Conservation (phyloP, 2,888 invertebrate genomes). For the Chironomus riparius region DNA sequence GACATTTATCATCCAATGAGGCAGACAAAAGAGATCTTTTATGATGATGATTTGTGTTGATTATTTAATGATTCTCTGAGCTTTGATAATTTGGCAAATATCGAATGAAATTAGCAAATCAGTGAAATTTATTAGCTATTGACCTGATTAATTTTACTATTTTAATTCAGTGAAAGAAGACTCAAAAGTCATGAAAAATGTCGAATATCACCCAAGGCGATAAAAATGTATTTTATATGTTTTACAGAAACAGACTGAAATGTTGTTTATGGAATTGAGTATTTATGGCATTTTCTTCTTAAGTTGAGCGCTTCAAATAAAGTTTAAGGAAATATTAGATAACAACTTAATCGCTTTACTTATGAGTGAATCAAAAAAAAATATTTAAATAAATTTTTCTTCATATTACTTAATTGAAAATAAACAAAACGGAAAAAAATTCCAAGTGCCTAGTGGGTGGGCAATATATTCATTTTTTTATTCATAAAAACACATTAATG, state of each 20-base stretch:
- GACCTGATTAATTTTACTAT: neutral
- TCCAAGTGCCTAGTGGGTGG: neutral
- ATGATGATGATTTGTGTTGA: neutral
- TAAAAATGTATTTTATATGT: neutral
- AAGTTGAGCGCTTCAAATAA: constrained; percentile 11
- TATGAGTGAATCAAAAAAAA: neutral
- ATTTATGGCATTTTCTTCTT: constrained; percentile 4
- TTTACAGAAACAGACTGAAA: too few relatives aligned
- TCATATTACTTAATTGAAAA: neutral
- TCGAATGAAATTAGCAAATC: neutral
- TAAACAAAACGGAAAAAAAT: neutral
- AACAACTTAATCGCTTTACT: constrained; percentile 24
- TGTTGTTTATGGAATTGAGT: neutral
- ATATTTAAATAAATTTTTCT: neutral
- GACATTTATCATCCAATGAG: neutral
- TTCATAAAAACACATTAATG: neutral
- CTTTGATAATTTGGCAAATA: neutral
- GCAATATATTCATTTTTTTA: neutral
- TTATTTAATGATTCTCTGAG: neutral
- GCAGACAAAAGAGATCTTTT: neutral
- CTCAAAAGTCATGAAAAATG: neutral
- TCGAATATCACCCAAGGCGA: constrained; percentile 8
- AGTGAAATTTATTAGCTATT: neutral
- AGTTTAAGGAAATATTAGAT: constrained; percentile 24
- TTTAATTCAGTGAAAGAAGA: neutral